Evolutionary conservation across 2,113 vertebrate species (phyloP).

Genomic region (Noturus placidus): DNA sequence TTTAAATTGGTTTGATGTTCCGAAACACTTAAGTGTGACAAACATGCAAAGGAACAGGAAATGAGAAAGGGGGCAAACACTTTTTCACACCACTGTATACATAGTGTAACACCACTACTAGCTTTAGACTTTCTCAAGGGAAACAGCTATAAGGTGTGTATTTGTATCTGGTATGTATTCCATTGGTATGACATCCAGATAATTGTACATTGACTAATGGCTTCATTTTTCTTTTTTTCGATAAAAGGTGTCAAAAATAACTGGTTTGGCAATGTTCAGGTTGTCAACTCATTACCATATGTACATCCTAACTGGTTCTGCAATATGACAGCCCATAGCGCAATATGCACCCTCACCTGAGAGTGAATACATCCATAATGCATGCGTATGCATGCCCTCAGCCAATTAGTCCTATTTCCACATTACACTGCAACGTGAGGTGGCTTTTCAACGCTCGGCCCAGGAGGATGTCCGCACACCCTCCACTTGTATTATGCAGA

Average conservation of each 20-base stretch:
- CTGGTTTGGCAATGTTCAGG: slow-evolving; percentile 9
- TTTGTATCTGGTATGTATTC: slow-evolving; percentile 22
- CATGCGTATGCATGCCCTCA: not conserved
- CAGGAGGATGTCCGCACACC: not conserved
- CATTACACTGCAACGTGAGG: not conserved
- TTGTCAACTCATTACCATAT: slow-evolving; percentile 38
- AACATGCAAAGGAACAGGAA: no score
- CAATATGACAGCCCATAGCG: slow-evolving; percentile 32
- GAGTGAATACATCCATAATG: not conserved
- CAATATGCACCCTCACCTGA: slow-evolving; percentile 27
- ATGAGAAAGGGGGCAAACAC: no score
- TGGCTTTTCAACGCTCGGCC: not conserved
- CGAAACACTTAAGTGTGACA: no score
- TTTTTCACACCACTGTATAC: no score
- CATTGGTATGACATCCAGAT: not conserved
- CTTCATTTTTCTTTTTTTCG: not conserved
- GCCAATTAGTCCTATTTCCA: slow-evolving; percentile 14
- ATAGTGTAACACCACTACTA: not conserved
- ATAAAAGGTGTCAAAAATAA: slow-evolving; percentile 29
- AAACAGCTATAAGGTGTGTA: not conserved
- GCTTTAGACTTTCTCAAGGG: not conserved
- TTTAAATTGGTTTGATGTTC: no score
- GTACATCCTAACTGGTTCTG: slow-evolving; percentile 27
- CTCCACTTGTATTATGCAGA: not conserved
- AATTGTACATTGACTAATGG: slow-evolving; percentile 20